Percentiles rank a stretch among this genome's conserved stretches.
phyloP scores from a whole-genome alignment of 2,797 vertebrate species.

The Pangasius krempfi region DNA sequence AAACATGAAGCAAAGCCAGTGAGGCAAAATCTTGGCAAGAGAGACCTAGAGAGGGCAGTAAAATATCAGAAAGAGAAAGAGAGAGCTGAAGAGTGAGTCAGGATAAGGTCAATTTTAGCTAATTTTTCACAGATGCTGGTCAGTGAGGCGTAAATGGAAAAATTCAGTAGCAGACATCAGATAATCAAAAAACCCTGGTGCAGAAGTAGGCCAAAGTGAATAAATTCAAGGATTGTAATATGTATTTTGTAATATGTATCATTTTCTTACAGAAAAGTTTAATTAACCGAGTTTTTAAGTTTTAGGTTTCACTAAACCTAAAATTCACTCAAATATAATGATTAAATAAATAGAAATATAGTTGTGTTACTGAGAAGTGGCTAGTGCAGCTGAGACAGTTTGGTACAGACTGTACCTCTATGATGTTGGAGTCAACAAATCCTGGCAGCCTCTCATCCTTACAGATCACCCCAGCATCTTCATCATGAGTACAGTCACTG shows the following conservation, averaged over 20 bases:
- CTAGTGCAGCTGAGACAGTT: background rate
- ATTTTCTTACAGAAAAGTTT: background rate
- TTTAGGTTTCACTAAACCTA: background rate
- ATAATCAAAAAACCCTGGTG: slow-evolving; percentile 34
- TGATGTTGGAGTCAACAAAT: slow-evolving; percentile 89
- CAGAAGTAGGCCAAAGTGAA: background rate
- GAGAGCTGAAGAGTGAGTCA: background rate
- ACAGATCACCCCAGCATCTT: slow-evolving; percentile 92
- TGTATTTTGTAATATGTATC: background rate
- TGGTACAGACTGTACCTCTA: slow-evolving; percentile 77
- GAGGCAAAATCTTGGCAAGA: background rate
- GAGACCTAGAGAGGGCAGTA: background rate
- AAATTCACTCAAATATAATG: background rate
- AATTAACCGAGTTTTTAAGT: background rate
- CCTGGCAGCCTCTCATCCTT: slow-evolving; percentile 91
- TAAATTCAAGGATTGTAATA: background rate
- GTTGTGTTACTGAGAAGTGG: background rate
- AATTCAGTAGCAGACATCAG: slow-evolving; percentile 43
- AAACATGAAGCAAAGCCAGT: background rate
- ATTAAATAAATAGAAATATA: background rate
- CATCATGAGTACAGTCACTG: slow-evolving; percentile 97
- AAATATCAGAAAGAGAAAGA: background rate
- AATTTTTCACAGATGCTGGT: slow-evolving; percentile 37
- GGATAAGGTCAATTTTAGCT: background rate
- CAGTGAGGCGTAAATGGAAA: slow-evolving; percentile 49